Evolutionary conservation across 2,113 vertebrate species (phyloP).

Genomic region (Austrofundulus limnaeus): DNA sequence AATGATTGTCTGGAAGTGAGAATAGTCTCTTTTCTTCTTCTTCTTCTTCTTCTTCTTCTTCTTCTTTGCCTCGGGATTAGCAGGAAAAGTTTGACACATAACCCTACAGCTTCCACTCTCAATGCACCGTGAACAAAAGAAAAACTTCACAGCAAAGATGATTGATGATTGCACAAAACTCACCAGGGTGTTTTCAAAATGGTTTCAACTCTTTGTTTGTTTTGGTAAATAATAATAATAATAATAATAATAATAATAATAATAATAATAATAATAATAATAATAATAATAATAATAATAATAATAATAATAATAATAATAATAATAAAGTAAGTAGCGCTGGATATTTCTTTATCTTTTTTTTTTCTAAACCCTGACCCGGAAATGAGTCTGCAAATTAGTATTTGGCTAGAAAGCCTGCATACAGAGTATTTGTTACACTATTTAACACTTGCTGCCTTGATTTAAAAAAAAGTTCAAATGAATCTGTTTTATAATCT

Average conservation of each 20-base stretch:
- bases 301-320: too few relatives aligned
- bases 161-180: slow-evolving; percentile 40
- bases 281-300: too few relatives aligned
- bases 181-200: slow-evolving; percentile 18
- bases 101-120: slow-evolving; percentile 44
- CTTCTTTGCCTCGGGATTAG: slow-evolving; percentile 34
- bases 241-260: too few relatives aligned
- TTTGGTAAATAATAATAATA: too few relatives aligned
- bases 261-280: too few relatives aligned
- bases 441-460: not conserved
- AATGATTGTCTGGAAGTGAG: slow-evolving; percentile 43
- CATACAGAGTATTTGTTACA: too few relatives aligned
- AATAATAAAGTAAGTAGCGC: too few relatives aligned
- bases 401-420: too few relatives aligned
- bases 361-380: too few relatives aligned
- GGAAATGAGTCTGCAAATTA: too few relatives aligned
- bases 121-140: slow-evolving; percentile 34
- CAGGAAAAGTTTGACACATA: slow-evolving; percentile 15
- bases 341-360: too few relatives aligned
- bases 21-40: slow-evolving; percentile 14
- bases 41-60: slow-evolving; percentile 6
- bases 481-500: too few relatives aligned
- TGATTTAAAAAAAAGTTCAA: not conserved
- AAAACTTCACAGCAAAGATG: slow-evolving; percentile 46
- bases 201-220: slow-evolving; percentile 5